These are phyloP conservation scores for Halcyon chelicuti DNA, from an alignment of 2,797 vertebrate species.

Conservation along the genomic window DNA sequence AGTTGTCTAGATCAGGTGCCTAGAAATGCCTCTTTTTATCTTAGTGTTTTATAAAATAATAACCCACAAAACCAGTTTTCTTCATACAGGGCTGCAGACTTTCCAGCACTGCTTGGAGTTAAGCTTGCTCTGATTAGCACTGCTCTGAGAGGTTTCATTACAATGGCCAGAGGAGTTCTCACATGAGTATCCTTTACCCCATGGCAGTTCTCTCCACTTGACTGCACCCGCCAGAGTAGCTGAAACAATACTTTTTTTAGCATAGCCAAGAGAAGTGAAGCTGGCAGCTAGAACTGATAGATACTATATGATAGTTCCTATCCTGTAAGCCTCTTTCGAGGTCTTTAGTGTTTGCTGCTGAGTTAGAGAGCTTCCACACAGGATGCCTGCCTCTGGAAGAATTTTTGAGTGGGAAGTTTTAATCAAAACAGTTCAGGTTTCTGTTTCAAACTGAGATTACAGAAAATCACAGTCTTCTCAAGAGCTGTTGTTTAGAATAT, in stretches of 20 bases:
- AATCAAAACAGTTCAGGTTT: not conserved
- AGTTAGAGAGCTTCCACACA: not conserved
- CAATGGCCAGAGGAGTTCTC: not conserved
- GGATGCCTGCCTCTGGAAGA: rapidly evolving
- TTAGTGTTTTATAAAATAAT: not conserved
- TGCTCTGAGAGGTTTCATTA: not conserved
- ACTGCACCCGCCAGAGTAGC: rapidly evolving
- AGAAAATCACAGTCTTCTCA: not conserved
- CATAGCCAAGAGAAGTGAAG: not conserved
- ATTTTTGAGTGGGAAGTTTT: not conserved
- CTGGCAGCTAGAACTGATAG: not conserved
- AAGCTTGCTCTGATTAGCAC: not conserved
- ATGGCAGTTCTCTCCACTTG: not conserved
- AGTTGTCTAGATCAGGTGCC: not conserved
- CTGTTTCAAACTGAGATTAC: not conserved
- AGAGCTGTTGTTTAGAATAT: not conserved
- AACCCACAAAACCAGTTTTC: not conserved
- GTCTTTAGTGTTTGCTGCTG: not conserved
- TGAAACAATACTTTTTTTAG: not conserved
- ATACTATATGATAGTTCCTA: not conserved
- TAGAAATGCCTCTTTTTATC: not conserved
- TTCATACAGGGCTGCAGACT: not conserved
- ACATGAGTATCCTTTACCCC: not conserved
- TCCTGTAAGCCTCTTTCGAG: not conserved
- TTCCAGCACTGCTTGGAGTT: not conserved